Base-by-base conservation (phyloP, 2,113 vertebrate species). In the Apeltes quadracus region DNA sequence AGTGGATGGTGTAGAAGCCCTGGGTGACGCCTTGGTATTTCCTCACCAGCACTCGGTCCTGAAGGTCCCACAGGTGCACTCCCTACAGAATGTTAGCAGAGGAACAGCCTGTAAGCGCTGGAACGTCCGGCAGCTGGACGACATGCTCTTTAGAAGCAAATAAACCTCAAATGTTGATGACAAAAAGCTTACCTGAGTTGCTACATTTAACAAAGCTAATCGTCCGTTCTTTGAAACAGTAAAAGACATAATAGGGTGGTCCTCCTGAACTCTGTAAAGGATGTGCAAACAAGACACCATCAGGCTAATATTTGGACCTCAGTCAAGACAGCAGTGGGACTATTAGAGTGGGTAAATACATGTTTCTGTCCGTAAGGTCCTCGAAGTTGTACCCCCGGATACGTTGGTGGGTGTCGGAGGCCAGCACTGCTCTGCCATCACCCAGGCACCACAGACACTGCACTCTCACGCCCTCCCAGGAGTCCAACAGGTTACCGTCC, bases 131-230 rank as follows among this genome's bases (percentile, higher is more conserved):
- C 41, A 23, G 15, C 2, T 18, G 29, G 13, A 1, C n/a, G 23
- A 27, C 11, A 3, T 34, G 13, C 15, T 22, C 3, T 66, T 76
- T 7, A 64, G 5, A 32, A 51, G 22, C 5, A 34, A 13, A 43
- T 55, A 8, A 53, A n/a, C 7, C 6, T 7, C 0, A 62, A 23
- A 7, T 29, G 27, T 1, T 23, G 4, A 11, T 14, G 10, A 53
- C 1, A 27, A 20, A 34, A 39, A 46, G 27, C 94, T 95, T 90
- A 99, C 98, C 98, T 99, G 98, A 98, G 96, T 99, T 95, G 98
- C 98, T 96, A 99, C 98, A 95, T 99, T 99, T 98, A 99, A 98
- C 97, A 99, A 98, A 96, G 98, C 98, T 97, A 99, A 95, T 94
- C 97, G 96, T 93, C 98, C 98, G 50, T 97, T 99, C 95, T 97